Evolutionary conservation across 2,113 vertebrate species (phyloP).

Genomic region (Rynchops niger): DNA sequence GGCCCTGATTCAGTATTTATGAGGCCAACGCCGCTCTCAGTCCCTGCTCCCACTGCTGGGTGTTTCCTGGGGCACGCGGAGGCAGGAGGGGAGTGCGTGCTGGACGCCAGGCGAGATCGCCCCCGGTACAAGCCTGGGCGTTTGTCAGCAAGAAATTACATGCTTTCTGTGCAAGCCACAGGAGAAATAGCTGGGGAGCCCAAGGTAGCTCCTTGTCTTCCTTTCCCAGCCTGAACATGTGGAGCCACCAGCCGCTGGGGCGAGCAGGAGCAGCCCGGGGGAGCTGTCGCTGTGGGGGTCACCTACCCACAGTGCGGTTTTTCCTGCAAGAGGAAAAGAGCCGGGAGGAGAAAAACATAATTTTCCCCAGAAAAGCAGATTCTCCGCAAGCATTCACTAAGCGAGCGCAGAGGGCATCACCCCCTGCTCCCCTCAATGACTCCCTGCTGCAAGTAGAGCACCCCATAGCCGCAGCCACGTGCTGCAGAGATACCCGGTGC

Average conservation of each 20-base stretch:
- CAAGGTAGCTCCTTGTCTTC: background rate
- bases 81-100: background rate
- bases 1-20: background rate
- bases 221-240: rapidly evolving
- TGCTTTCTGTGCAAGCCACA: background rate
- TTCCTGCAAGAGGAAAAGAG: background rate
- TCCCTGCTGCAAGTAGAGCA: too few relatives aligned
- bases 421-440: rapidly evolving
- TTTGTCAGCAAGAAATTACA: background rate
- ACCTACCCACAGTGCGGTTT: background rate
- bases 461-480: rapidly evolving
- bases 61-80: background rate
- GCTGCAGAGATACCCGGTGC: background rate
- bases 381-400: rapidly evolving
- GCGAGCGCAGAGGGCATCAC: rapidly evolving
- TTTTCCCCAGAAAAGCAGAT: background rate
- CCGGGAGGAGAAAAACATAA: background rate
- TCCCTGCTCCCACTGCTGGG: background rate
- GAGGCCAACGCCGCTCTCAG: rapidly evolving
- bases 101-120: background rate
- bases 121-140: background rate
- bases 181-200: background rate
- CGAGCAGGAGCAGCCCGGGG: background rate
- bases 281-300: background rate
- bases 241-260: background rate